Conservation (phyloP, 2,797 vertebrate genomes). For the Phoxinus dragarum region DNA sequence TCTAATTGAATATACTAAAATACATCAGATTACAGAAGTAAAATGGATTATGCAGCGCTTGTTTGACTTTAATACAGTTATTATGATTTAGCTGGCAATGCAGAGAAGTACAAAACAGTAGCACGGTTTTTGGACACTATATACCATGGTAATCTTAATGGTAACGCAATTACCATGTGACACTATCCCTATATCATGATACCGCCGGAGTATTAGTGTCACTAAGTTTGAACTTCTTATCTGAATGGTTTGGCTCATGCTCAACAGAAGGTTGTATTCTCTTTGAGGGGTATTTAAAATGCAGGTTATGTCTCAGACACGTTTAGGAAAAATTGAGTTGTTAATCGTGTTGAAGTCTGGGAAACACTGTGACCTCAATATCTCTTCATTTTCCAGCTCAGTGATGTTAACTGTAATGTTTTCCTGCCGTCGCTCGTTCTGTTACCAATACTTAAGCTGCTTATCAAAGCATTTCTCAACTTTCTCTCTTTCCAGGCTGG, state of each 20-base stretch:
- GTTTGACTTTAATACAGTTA: not conserved
- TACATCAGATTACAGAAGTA: not conserved
- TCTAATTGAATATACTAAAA: slow-evolving; percentile 1
- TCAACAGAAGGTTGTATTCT: not conserved
- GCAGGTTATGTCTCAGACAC: not conserved
- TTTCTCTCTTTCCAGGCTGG: slow-evolving; percentile 79
- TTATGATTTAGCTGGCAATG: not conserved
- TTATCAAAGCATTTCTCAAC: slow-evolving; percentile 50
- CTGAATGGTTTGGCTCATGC: not conserved
- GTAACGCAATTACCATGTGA: not conserved
- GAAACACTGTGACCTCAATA: slow-evolving; percentile 23
- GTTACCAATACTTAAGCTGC: slow-evolving; percentile 1
- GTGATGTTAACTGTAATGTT: slow-evolving; percentile 10
- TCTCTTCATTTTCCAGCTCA: slow-evolving; percentile 31
- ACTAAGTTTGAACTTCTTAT: not conserved
- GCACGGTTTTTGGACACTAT: not conserved
- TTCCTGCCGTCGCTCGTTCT: slow-evolving; percentile 44
- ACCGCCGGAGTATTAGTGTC: not conserved
- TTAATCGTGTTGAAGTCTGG: slow-evolving; percentile 2
- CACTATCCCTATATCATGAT: not conserved
- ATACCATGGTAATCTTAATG: not conserved
- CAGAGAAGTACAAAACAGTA: not conserved
- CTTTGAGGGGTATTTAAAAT: slow-evolving; percentile 3
- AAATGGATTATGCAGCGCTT: not conserved
- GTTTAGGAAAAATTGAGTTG: slow-evolving; percentile 7